phyloP scores from a whole-genome alignment of 92 coral and sea anemone genomes.

The Metridium senile region DNA sequence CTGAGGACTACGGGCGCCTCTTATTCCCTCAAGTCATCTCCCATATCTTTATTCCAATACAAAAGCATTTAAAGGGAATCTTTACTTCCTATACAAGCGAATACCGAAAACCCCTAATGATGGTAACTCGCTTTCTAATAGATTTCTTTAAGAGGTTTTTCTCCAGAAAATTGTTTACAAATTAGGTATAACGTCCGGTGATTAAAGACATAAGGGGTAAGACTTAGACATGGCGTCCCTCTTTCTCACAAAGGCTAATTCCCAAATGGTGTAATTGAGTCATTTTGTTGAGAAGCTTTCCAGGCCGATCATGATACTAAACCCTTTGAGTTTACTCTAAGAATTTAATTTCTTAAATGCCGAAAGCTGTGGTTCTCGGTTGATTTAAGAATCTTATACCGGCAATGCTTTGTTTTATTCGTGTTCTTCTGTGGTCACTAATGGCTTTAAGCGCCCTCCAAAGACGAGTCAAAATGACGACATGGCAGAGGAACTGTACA shows the following conservation, averaged over 20 bases:
- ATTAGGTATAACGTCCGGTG: conserved; percentile 31
- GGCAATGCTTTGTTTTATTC: conserved; percentile 29
- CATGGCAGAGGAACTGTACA: not conserved
- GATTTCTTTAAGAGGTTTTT: conserved; percentile 22
- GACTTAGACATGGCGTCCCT: conserved; percentile 35
- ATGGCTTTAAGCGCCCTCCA: conserved; percentile 42
- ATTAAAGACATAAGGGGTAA: conserved; percentile 24
- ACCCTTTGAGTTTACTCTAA: conserved; percentile 17
- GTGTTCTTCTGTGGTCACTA: conserved; percentile 38
- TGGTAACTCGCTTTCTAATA: conserved; percentile 17
- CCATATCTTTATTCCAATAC: conserved; percentile 9
- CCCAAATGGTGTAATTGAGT: conserved; percentile 25
- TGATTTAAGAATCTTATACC: conserved; percentile 35
- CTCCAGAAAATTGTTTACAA: conserved; percentile 32
- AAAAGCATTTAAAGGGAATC: not conserved
- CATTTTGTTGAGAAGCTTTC: conserved; percentile 10
- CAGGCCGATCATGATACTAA: conserved; percentile 21
- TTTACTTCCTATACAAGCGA: conserved; percentile 3
- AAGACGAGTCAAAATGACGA: conserved; percentile 45
- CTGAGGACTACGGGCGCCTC: conserved; percentile 31
- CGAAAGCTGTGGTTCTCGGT: conserved; percentile 29
- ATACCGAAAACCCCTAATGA: conserved; percentile 13
- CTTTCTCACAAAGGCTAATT: conserved; percentile 14
- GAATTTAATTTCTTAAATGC: conserved; percentile 14
- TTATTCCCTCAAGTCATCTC: conserved; percentile 12